Base-by-base conservation (phyloP, 2,888 invertebrate genomes). In the Morinoia aosen region DNA sequence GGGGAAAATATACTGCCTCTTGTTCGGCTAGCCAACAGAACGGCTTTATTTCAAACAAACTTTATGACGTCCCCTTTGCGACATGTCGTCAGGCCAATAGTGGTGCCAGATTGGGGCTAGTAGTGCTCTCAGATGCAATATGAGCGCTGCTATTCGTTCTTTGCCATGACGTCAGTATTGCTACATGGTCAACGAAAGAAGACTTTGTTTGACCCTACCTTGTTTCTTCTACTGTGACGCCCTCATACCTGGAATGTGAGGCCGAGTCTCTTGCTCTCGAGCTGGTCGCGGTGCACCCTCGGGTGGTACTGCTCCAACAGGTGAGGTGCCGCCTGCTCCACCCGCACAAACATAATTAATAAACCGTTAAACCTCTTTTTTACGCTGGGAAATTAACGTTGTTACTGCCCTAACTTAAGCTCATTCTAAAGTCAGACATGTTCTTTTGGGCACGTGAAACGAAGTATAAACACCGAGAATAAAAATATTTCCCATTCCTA, bases 181-280 rank as follows among this genome's bases (percentile, higher is more conserved):
- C 48, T 48, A 48, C 48, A 48, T 48, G 48, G 48, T 48, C 5
- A 5, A 48, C 48, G 48, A 48, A 48, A 48, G 5, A 48, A 48
- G 5, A 5, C 2, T 5, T 48, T 2, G 48, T 48, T 48, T 48
- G 48, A 48, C 48, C 48, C 48, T 48, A 48, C 48, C 48, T 48
- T 48, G 48, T 48, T 2, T 48, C 48, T 48, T 48, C 48, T 48
- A 48, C 48, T 2, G 61, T 16, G 16, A 61, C 61, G 19, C 12
- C 61, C 61, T 33, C 93, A 95, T 76, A 96, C 96, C 95, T 95
- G 96, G 91, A 96, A 96, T 56, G 95, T 64, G 19, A 96, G 95
- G 5, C 96, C 96, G 4, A 96, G 96, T 56, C 96, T 88, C 88
- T 95, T 95, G 95, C 96, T 96, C 95, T 96, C 96, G n/a, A 96